A percentile compares a stretch with the other conserved stretches of the same genome.
Evolutionary conservation across 2,113 vertebrate species (phyloP).

Genomic region (Zosterops japonicus): DNA sequence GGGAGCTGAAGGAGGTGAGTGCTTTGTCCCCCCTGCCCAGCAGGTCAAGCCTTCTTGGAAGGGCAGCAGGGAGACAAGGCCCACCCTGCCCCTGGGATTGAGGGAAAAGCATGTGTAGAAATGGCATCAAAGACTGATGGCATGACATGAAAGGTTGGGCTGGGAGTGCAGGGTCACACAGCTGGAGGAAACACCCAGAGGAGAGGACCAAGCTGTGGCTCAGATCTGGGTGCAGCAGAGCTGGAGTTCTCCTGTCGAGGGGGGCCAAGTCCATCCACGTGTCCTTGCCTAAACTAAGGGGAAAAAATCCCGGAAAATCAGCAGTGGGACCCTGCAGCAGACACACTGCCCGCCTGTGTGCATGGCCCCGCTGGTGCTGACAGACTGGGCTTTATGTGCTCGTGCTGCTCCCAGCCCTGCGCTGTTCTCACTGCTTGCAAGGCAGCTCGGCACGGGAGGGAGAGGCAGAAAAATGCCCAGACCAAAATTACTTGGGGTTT

Average conservation of each 20-base stretch:
- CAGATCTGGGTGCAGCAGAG: background rate
- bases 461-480: background rate
- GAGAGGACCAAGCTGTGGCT: background rate
- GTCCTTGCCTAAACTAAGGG: background rate
- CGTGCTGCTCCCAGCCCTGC: fast-evolving
- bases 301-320: background rate
- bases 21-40: background rate
- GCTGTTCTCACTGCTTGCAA: fast-evolving
- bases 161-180: too few relatives aligned
- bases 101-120: background rate
- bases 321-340: background rate
- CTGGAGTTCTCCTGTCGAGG: background rate
- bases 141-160: background rate
- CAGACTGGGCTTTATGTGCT: background rate
- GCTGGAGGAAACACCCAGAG: background rate
- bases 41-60: background rate
- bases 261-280: background rate
- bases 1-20: background rate
- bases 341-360: background rate
- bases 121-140: fast-evolving
- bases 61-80: background rate
- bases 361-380: fast-evolving
- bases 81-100: background rate
- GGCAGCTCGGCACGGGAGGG: background rate
- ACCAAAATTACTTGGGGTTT: background rate